Evolutionary conservation across 2,797 vertebrate species (phyloP), one percentile per base, ranked within the genome.

Genomic region (Phrynocephalus forsythii): DNA sequence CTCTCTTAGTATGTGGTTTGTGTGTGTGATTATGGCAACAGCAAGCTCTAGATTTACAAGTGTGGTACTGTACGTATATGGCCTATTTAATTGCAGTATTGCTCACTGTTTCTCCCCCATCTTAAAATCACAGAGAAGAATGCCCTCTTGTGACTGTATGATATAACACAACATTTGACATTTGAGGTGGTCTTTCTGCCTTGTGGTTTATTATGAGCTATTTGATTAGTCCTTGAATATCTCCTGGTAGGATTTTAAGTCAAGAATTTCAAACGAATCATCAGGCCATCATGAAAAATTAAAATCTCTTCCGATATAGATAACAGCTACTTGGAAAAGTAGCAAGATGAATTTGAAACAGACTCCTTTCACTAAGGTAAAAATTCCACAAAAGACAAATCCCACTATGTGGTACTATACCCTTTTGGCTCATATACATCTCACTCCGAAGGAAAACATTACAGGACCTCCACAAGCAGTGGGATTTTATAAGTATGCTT

Each of bases 71-170:
- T 44, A 44, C 38, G 60, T 5, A 0, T 6, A 28, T 33, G 84
- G 26, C 78, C 38, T 52, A 30, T 24, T 73, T 84, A 26, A 16
- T 28, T 15, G 33, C 38, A 33, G 71, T n/a, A 26, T 22, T 68
- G 13, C 72, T 80, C 26, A 30, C 0, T 28, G 16, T 60, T 5
- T 0, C 0, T 28, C 38, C 38, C 28, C 13, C 6, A 20, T 79
- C 22, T n/a, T 2, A 44, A 67, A 85, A 72, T 79, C 20, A 1
- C 73, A 82, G 88, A 52, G 79, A 79, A 86, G 75, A 72, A 78
- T 81, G 86, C 92, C 85, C 89, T 90, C 90, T 71, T 5, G 18
- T 2, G 38, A 86, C 33, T n/a, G 30, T 68, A 85, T 52, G 28
- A 11, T n/a, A 78, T 44, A 44, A 44, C 0, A 0, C 77, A 89